Conservation (phyloP, 2,888 invertebrate species). For the Leptopilina syphax region DNA sequence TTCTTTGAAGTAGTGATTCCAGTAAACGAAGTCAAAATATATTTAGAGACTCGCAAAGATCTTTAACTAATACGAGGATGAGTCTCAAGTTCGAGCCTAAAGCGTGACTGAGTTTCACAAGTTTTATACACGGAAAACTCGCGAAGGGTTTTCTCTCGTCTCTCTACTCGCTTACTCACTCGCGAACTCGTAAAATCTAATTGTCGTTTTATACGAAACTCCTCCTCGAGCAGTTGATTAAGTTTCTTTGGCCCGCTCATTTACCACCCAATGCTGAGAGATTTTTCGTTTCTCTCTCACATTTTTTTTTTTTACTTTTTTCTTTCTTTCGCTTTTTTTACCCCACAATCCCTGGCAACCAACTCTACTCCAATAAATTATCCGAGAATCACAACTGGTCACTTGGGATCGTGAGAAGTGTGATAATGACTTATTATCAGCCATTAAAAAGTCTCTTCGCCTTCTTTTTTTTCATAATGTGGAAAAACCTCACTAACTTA, state of each 20-base stretch:
- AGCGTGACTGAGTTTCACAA: conserved; percentile 42
- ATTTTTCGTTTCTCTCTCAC: conserved; percentile 31
- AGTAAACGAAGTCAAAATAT: conserved; percentile 10
- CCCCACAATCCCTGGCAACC: background rate
- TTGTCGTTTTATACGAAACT: conserved; percentile 47
- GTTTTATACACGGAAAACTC: conserved; percentile 29
- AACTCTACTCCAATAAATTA: conserved; percentile 16
- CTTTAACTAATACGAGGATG: background rate
- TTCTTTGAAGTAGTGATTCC: background rate
- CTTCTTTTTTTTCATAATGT: background rate
- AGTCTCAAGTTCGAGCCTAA: conserved; percentile 10
- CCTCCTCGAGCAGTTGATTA: conserved; percentile 46
- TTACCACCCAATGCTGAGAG: conserved; percentile 25
- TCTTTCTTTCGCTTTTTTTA: conserved; percentile 36
- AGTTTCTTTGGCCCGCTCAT: conserved; percentile 42
- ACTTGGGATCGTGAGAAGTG: conserved; percentile 35
- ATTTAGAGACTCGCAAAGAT: conserved; percentile 1
- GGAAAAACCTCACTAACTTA: background rate
- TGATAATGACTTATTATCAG: conserved; percentile 30
- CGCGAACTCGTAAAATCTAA: conserved; percentile 52
- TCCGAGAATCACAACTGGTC: conserved; percentile 33
- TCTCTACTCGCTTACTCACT: conserved; percentile 40
- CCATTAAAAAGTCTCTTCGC: background rate
- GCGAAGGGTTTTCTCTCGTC: conserved; percentile 9
- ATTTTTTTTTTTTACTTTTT: conserved; percentile 8